Percentiles rank a stretch among this genome's conserved stretches.
Evolutionary conservation across 2,888 invertebrate genomes (phyloP).

Genomic region (Galeopsomyia nigrocyanea): DNA sequence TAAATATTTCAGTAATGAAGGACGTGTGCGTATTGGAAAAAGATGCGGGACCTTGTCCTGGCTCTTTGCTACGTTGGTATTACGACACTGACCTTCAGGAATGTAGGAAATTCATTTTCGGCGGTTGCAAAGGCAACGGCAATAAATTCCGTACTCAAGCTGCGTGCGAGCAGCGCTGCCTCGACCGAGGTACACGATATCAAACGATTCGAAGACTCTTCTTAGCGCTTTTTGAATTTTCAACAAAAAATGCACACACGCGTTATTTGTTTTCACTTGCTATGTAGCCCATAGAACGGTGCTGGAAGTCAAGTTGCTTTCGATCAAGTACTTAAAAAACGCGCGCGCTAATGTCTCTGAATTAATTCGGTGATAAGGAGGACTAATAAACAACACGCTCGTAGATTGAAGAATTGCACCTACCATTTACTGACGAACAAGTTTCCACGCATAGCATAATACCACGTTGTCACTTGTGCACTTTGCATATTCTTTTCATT

Average conservation of each 20-base stretch:
- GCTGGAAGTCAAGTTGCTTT: constrained; percentile 14
- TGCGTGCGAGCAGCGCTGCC: constrained; percentile 65
- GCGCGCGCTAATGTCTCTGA: too few relatives aligned
- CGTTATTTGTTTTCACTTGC: constrained; percentile 26
- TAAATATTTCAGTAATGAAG: constrained; percentile 57
- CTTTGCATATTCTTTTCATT: too few relatives aligned
- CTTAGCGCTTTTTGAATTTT: constrained; percentile 21
- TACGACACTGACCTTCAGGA: constrained; percentile 67
- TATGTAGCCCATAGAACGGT: constrained; percentile 20
- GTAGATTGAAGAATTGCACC: too few relatives aligned
- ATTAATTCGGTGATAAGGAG: too few relatives aligned
- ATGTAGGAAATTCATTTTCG: constrained; percentile 71
- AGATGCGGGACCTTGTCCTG: constrained; percentile 68
- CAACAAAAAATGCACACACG: constrained; percentile 15
- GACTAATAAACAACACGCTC: too few relatives aligned
- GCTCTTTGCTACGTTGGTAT: constrained; percentile 70
- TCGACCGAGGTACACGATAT: constrained; percentile 58
- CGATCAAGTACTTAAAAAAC: too few relatives aligned
- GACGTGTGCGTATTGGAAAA: constrained; percentile 65
- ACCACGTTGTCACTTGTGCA: too few relatives aligned
- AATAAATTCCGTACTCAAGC: constrained; percentile 68
- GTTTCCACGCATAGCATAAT: too few relatives aligned
- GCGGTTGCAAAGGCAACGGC: constrained; percentile 70
- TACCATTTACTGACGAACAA: too few relatives aligned
- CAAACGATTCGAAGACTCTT: constrained; percentile 15